These are phyloP conservation scores for Holothuria scabra DNA, from an alignment of 53 echinoderm and acorn worm genomes.

Conservation along the genomic window DNA sequence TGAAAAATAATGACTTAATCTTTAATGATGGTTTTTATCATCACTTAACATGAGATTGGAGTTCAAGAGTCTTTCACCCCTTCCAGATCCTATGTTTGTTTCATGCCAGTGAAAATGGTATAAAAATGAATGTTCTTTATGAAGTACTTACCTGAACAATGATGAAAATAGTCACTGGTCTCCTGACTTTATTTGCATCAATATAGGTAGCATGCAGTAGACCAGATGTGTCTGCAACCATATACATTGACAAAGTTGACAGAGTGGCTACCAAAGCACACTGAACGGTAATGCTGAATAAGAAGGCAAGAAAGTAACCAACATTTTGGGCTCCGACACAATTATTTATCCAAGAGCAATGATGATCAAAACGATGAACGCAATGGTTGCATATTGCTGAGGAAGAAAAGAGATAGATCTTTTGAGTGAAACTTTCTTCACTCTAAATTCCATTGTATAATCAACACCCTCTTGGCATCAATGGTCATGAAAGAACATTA, in stretches of 20 bases:
- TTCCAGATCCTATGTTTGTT: too few relatives aligned
- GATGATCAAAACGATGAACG: constrained; percentile 92
- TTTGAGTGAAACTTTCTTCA: neutral
- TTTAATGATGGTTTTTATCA: too few relatives aligned
- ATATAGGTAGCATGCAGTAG: constrained; percentile 73
- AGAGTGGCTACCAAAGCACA: constrained; percentile 60
- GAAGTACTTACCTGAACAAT: constrained; percentile 75
- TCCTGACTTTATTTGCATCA: constrained; percentile 64
- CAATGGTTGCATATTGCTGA: constrained; percentile 82
- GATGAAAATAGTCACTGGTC: constrained; percentile 70
- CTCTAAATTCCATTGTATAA: too few relatives aligned
- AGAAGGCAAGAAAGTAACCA: constrained; percentile 70
- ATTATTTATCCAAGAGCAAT: constrained; percentile 91
- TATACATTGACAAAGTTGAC: constrained; percentile 48
- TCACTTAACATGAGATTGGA: too few relatives aligned
- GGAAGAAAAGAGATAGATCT: neutral
- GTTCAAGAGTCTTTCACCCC: too few relatives aligned
- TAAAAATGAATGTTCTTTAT: too few relatives aligned
- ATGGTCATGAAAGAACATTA: too few relatives aligned
- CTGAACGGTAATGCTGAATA: constrained; percentile 59
- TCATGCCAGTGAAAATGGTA: too few relatives aligned
- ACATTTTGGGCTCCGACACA: constrained; percentile 91
- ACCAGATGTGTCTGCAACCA: constrained; percentile 59
- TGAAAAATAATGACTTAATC: too few relatives aligned
- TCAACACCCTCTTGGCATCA: too few relatives aligned